Percentiles rank a stretch among this genome's conserved stretches.
These are phyloP conservation scores for Macropis europaea DNA, from an alignment of 2,888 invertebrate genomes.

Conservation along the genomic window DNA sequence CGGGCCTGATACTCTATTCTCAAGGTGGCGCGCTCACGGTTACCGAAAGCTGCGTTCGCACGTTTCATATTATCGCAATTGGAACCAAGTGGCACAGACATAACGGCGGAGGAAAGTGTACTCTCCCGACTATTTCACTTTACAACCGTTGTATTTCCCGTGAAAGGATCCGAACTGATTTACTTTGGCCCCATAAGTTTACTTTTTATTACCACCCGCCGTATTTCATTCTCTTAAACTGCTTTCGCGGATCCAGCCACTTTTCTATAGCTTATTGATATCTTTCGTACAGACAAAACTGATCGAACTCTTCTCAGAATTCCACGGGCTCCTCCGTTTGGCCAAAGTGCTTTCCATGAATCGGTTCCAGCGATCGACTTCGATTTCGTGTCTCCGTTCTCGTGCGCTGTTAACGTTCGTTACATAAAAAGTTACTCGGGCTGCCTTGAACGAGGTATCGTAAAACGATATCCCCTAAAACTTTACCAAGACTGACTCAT, in stretches of 20 bases:
- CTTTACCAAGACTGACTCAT: constrained; percentile 50
- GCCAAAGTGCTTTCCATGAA: no score
- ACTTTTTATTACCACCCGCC: constrained; percentile 20
- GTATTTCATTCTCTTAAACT: constrained; percentile 26
- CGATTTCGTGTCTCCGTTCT: constrained; percentile 16
- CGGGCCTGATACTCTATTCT: no score
- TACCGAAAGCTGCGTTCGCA: not conserved
- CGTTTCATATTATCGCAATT: not conserved
- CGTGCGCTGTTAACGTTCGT: constrained; percentile 15
- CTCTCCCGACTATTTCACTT: constrained; percentile 10
- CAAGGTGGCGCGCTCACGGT: no score
- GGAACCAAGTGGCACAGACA: constrained; percentile 16
- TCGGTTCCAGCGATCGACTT: not conserved
- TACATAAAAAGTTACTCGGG: constrained; percentile 13
- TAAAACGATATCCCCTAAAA: constrained; percentile 1
- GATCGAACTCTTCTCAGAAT: not conserved
- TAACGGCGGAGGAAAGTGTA: constrained; percentile 7
- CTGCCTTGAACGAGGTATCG: constrained; percentile 25
- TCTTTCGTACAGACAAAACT: constrained; percentile 18
- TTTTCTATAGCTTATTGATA: constrained; percentile 39
- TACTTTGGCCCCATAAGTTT: constrained; percentile 25
- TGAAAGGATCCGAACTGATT: constrained; percentile 40
- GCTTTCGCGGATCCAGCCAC: constrained; percentile 21
- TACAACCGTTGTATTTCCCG: constrained; percentile 39
- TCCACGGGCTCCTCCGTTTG: not conserved